A percentile compares a stretch with the other conserved stretches of the same genome.
These are phyloP conservation scores for Apteryx mantelli DNA, from an alignment of 2,113 vertebrate species.

Conservation along the genomic window DNA sequence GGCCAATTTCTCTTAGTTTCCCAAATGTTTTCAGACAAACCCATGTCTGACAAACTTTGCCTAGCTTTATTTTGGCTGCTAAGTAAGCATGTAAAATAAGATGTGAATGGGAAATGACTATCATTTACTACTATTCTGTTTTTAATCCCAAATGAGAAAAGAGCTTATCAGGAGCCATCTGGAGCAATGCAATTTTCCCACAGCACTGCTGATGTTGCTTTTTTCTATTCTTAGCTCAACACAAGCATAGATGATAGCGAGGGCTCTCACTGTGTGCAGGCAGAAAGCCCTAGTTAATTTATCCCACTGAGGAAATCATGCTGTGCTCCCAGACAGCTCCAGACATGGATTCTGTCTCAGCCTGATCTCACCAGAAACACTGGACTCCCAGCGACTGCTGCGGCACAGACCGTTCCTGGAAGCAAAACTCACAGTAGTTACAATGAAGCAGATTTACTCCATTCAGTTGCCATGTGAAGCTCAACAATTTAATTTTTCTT, in stretches of 20 bases:
- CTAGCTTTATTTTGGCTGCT: not conserved
- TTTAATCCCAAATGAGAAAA: conserved; percentile 32
- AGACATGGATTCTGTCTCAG: conserved; percentile 58
- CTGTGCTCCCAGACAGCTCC: conserved; percentile 65
- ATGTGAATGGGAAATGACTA: not conserved
- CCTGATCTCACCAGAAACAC: conserved; percentile 58
- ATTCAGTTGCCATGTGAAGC: not conserved
- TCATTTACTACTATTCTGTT: conserved; percentile 10
- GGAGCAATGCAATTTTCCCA: conserved; percentile 60
- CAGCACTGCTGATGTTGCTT: conserved; percentile 64
- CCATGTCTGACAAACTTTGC: not conserved
- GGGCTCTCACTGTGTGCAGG: conserved; percentile 45
- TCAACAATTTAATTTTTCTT: not conserved
- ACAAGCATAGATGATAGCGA: conserved; percentile 41
- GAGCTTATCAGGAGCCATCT: conserved; percentile 57
- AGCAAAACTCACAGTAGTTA: conserved; percentile 24
- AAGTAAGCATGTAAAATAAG: not conserved
- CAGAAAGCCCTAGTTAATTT: conserved; percentile 59
- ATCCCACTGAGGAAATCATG: conserved; percentile 60
- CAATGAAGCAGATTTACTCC: conserved; percentile 5
- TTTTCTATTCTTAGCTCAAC: conserved; percentile 70
- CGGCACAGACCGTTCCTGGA: conserved; percentile 18
- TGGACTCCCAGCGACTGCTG: conserved; percentile 33
- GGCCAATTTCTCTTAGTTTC: not conserved
- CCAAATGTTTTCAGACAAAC: not conserved